Evolutionary conservation across 2,888 invertebrate genomes (phyloP), one percentile per base, ranked within the genome.

Genomic region (Drosophila mettleri): DNA sequence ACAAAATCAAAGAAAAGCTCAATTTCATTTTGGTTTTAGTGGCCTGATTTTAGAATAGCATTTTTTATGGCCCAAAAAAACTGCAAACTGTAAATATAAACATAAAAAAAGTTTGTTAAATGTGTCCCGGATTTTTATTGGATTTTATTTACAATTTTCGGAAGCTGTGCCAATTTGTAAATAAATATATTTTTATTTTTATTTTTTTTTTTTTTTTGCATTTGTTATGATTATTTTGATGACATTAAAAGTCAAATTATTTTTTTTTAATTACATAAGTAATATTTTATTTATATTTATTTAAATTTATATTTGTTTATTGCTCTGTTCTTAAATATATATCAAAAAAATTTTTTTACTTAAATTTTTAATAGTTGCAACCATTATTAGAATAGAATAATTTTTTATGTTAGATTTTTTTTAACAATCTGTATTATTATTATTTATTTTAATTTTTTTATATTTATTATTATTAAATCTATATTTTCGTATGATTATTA

Each of bases 1-100:
- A 33, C 7, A 22, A 24, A 49, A 49, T 49, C 51, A 52, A 38
- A 38, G 51, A 16, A 9, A 52, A 27, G 14, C 38, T 38, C 14
- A 18, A 38, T 38, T 52, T 20, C 5, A 38, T 38, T 38, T 29
- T 14, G 22, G 10, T 29, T 29, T 10, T 20, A 33, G 38, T 38
- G 52, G 52, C 38, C 24, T 36, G 36, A 36, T 24, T 51, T 24
- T 36, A 0, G 18, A 12, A 36, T 12, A n/a, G 18, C 18, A 33
- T 33, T 20, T 12, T 16, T 43, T n/a, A 9, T 24, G 2, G 4
- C 24, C 8, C 9, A 9, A 24, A 9, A 9, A 16, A 45, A 45
- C 10, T 27, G 45, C 10, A 12, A 27, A n/a, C 43, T 27, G 27
- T 10, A 27, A 10, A 27, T 18, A 12, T 6, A 18, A 12, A 29